Evolutionary conservation across 1,140 invertebrate species (phyloP).

Genomic region (Heliconius eleuchia): DNA sequence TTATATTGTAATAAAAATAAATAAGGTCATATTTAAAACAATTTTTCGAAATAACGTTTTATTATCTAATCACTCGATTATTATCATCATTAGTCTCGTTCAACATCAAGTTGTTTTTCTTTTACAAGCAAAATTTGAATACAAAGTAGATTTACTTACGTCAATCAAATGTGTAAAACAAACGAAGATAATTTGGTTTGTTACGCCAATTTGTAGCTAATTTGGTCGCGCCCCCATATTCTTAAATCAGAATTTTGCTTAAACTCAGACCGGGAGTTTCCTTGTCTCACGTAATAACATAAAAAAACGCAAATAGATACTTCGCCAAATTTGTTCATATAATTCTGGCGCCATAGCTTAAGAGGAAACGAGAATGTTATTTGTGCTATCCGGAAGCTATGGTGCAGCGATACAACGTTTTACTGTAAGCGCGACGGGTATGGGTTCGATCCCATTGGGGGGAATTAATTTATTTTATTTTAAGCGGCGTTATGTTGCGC

Average conservation of each 20-base stretch:
- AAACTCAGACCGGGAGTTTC: background rate
- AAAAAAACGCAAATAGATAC: background rate
- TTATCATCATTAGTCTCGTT: background rate
- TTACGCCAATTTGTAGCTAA: slow-evolving; percentile 9
- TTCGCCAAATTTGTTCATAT: slow-evolving; percentile 11
- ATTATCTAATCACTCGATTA: background rate
- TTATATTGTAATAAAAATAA: too few relatives aligned
- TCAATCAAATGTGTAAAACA: slow-evolving; percentile 12
- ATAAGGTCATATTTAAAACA: too few relatives aligned
- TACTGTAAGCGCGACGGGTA: too few relatives aligned
- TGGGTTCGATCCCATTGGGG: too few relatives aligned
- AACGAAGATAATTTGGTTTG: background rate
- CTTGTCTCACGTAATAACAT: background rate
- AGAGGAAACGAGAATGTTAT: slow-evolving; percentile 20
- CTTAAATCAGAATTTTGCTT: background rate
- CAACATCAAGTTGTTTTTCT: background rate
- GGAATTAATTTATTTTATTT: too few relatives aligned
- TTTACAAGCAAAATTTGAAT: background rate
- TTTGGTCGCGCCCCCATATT: background rate
- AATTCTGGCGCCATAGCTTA: slow-evolving; percentile 5
- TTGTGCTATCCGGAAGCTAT: background rate
- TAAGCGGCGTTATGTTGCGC: too few relatives aligned
- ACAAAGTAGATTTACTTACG: background rate
- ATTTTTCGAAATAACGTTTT: background rate
- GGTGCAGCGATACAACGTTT: too few relatives aligned